These are phyloP conservation scores for Anarrhichthys ocellatus DNA, from an alignment of 2,113 vertebrate genomes.

Conservation along the genomic window DNA sequence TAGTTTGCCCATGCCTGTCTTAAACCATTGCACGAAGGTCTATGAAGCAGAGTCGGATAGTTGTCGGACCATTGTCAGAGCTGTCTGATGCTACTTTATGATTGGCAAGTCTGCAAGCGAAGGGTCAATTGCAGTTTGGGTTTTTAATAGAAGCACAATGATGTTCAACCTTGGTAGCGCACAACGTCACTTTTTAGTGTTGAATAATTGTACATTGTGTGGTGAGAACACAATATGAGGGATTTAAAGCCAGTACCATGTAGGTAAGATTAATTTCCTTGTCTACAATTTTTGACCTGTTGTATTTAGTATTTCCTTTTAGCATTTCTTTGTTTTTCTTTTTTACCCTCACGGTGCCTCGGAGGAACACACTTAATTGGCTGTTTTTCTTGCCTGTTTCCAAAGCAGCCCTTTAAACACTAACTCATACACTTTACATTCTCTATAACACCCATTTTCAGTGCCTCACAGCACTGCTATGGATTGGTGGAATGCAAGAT, in stretches of 20 bases:
- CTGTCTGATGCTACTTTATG: neutral
- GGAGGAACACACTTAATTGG: constrained; percentile 32
- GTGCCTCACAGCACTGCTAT: constrained; percentile 10
- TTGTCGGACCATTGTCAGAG: too few relatives aligned
- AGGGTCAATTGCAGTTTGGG: neutral
- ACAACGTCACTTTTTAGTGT: neutral
- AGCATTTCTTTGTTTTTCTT: neutral
- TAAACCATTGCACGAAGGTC: too few relatives aligned
- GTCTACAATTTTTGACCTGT: neutral
- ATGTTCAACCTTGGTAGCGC: neutral
- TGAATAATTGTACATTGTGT: too few relatives aligned
- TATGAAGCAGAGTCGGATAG: neutral
- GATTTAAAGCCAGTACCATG: neutral
- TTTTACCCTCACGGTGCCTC: neutral
- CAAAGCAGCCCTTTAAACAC: constrained; percentile 34
- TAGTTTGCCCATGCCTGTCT: too few relatives aligned
- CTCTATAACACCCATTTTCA: constrained; percentile 26
- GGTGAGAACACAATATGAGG: neutral
- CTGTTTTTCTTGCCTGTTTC: constrained; percentile 33
- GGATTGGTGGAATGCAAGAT: neutral
- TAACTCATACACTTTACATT: neutral
- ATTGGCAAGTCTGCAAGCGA: neutral
- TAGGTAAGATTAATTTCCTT: neutral
- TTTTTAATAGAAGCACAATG: neutral
- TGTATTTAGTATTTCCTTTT: neutral